Conservation (phyloP, 2,797 vertebrate genomes). For the Neopelma chrysocephalum region DNA sequence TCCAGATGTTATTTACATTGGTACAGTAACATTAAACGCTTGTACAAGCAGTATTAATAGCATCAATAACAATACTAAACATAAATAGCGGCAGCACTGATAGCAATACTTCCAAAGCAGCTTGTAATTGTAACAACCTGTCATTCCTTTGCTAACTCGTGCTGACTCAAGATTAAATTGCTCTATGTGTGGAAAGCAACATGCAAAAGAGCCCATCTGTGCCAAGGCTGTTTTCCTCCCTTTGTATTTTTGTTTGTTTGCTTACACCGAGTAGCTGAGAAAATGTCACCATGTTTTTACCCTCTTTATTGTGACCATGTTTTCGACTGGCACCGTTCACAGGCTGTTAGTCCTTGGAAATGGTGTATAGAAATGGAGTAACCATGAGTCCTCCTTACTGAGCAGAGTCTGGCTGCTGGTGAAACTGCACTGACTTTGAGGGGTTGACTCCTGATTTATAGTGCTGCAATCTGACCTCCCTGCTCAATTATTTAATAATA, state of each 20-base stretch:
- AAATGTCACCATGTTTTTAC: constrained; percentile 28
- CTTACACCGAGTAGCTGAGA: constrained; percentile 41
- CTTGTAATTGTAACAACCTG: constrained; percentile 70
- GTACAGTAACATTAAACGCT: constrained; percentile 59
- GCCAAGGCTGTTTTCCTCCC: constrained; percentile 49
- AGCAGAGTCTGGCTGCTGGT: neutral
- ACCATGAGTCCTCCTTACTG: neutral
- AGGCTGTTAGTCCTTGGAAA: neutral
- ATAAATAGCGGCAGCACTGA: constrained; percentile 57
- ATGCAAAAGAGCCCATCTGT: constrained; percentile 61
- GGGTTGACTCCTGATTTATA: neutral
- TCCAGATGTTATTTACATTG: constrained; percentile 68
- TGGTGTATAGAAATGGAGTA: neutral
- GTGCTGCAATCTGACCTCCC: neutral
- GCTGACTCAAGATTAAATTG: constrained; percentile 72
- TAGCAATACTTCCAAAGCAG: constrained; percentile 66
- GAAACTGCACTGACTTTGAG: neutral
- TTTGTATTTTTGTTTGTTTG: constrained; percentile 71
- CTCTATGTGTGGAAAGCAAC: constrained; percentile 57
- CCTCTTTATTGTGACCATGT: constrained; percentile 2
- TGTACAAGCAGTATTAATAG: constrained; percentile 63
- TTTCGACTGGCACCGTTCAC: neutral
- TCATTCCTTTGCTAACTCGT: constrained; percentile 64
- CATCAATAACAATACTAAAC: constrained; percentile 66
- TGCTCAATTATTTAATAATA: neutral